Base-by-base conservation (phyloP, 2,113 vertebrate genomes). In the Otolemur garnettii region DNA sequence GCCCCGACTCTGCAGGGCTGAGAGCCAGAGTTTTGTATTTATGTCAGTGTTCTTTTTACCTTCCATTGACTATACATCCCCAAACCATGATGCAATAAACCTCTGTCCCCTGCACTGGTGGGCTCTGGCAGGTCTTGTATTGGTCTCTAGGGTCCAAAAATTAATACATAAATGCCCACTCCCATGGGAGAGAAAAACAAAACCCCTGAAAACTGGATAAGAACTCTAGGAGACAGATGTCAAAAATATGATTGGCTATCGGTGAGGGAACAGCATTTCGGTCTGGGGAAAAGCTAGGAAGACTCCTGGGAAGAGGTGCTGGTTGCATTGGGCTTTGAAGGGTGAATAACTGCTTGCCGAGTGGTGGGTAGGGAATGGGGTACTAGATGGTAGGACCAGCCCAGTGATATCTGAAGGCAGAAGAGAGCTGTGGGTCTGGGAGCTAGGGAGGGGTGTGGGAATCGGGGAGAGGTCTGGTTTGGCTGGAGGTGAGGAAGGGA, bases 211-310 rank as follows among this genome's bases (percentile, higher is more conserved):
- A 19, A 50, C 5, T 0, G 6, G 35, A 22, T 22, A 22, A 77
- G 50, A 21, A 26, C 38, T 33, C 26, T 0, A 60, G 55, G 4
- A 4, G 12, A 66, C 50, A 68, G n/a, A 8, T 8, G 21, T 22
- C 15, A 1, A 33, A 28, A 17, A 4, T 7, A 3, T 24, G 1
- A 5, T 1, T 0, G 2, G 64, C n/a, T 18, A 1, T 0, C 42
- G 38, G 42, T 11, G 71, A 12, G 21, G 50, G 68, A 57, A 12
- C 33, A 55, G 26, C 15, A 0, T 21, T 13, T 50, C 35, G 26
- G 57, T 18, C 24, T n/a, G 21, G 53, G 38, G 24, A 35, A 19
- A 19, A 3, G 59, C 38, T 28, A 26, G 86, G 24, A 38, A 14
- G 57, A 13, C 84, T 84, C n/a, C 92, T 18, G 4, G 74, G 74